Evolutionary conservation across 37 sponge, comb jelly and placozoan genomes (phyloP), one percentile per base, ranked within the genome.

Genomic region (Chondrilla cf. caribensis): DNA sequence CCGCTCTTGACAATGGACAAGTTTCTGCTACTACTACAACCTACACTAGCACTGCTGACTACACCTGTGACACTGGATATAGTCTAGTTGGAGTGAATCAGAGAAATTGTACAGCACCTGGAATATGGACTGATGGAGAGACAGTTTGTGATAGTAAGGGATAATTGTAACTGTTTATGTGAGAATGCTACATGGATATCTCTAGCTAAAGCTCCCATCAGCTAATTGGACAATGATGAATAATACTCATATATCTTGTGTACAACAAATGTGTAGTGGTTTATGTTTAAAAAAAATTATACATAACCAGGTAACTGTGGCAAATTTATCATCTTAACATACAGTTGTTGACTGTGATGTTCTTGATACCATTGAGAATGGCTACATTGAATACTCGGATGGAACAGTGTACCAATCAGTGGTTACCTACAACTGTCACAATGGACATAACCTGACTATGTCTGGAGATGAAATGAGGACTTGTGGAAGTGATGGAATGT

Each of bases 371-470:
- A 67, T 67, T 67, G 68, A 28, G 35, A 29, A 29, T 31, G 68
- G 68, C 32, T 26, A 67, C 32, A 33, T 67, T 28, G 35, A 28
- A 17, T 67, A 67, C 68, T 33, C 68, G 2, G 2, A 67, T 31
- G 68, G 68, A 17, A 67, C 68, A 28, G 35, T 33, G 32, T 67
- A 29, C 68, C 68, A 67, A 33, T 67, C 68, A 67, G 35, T 29
- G 68, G 68, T 33, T 31, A 6, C 29, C 35, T 67, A 67, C 68
- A 33, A 67, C 35, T 67, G 68, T 29, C 14, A 67, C 68, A 67
- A 17, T 33, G 68, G 68, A 33, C 35, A 67, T 67, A 1, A 31
- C n/a, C 32, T 29, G 3, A 8, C 26, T 26, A 11, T 47, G 11
- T 6, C 11, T 47, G 32, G 17, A n/a, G 29, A 29, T 29, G 68